Percentiles rank a stretch among this genome's conserved stretches.
Conservation (phyloP, 2,113 vertebrate genomes). For the Serinus canaria region DNA sequence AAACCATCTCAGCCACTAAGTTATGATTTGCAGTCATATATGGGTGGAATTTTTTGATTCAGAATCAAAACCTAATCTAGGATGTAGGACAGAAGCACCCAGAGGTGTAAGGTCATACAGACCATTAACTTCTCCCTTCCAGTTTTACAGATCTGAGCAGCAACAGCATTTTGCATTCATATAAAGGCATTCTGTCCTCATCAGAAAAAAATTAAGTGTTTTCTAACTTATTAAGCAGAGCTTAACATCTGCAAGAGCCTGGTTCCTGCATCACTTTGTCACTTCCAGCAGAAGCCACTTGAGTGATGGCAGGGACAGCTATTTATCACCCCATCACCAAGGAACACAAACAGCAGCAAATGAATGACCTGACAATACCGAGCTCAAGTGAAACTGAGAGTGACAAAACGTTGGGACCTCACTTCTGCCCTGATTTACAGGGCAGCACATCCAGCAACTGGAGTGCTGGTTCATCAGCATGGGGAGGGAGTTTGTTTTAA, state of each 20-base stretch:
- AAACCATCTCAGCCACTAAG: not conserved
- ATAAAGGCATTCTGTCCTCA: not conserved
- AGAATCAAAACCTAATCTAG: not conserved
- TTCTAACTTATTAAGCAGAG: not conserved
- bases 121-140: not conserved
- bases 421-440: not conserved
- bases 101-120: not conserved
- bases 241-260: not conserved
- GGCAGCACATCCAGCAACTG: accelerated
- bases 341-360: not conserved
- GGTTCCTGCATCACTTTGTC: not conserved
- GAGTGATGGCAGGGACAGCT: not conserved
- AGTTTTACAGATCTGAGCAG: not conserved
- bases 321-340: not conserved
- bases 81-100: not conserved
- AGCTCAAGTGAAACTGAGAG: not conserved
- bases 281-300: not conserved
- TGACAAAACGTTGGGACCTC: not conserved
- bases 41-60: not conserved
- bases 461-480: not conserved
- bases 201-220: not conserved
- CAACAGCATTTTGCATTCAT: not conserved
- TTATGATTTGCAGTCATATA: not conserved
- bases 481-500: not conserved
- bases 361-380: not conserved